Evolutionary conservation across 2,113 vertebrate genomes (phyloP).

Genomic region (Toxotes jaculatrix): DNA sequence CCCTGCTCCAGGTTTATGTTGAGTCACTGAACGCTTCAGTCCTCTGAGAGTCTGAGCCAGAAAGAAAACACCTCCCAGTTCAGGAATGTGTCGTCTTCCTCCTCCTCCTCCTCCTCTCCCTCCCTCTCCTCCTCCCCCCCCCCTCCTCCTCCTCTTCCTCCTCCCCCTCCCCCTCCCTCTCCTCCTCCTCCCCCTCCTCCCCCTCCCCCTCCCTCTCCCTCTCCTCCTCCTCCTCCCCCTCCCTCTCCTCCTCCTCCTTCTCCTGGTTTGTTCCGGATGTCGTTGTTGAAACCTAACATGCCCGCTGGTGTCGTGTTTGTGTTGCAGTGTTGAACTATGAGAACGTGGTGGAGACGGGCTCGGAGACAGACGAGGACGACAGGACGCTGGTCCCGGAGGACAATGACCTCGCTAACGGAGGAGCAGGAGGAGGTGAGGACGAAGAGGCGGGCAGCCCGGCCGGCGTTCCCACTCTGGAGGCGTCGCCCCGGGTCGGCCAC

Average conservation of each 20-base stretch:
- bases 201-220: neutral
- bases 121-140: too few relatives aligned
- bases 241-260: neutral
- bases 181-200: too few relatives aligned
- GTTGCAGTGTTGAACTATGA: conserved; percentile 94
- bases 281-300: conserved; percentile 16
- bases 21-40: neutral
- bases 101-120: too few relatives aligned
- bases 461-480: conserved; percentile 88
- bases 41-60: conserved; percentile 21
- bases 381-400: conserved; percentile 91
- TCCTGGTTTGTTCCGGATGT: neutral
- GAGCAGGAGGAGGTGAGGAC: conserved; percentile 34
- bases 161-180: neutral
- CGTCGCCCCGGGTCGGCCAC: conserved; percentile 89
- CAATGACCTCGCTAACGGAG: conserved; percentile 80
- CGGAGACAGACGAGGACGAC: conserved; percentile 95
- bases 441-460: conserved; percentile 89
- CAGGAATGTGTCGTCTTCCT: conserved; percentile 28
- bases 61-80: conserved; percentile 13
- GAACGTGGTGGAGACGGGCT: conserved; percentile 92
- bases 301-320: conserved; percentile 7
- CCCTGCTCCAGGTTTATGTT: conserved; percentile 10
- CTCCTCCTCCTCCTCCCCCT: neutral
- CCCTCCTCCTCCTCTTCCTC: neutral